Conservation (phyloP, 2,113 vertebrate genomes). For the Poecile atricapillus region DNA sequence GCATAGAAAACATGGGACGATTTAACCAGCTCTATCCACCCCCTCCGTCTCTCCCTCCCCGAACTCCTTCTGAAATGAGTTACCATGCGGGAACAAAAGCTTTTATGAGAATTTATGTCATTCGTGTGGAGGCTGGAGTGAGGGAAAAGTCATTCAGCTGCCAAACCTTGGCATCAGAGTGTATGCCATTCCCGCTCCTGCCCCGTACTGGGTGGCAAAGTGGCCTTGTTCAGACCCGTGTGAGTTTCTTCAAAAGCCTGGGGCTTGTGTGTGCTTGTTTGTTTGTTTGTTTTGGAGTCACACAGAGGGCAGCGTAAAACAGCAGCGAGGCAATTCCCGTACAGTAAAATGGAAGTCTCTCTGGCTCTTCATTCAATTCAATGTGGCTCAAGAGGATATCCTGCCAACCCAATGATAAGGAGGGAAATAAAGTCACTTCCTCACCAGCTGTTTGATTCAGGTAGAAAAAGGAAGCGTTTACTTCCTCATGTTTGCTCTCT, state of each 20-base stretch:
- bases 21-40: neutral
- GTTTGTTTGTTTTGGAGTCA: conserved; percentile 54
- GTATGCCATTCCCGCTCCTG: neutral
- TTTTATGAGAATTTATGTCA: neutral
- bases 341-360: conserved; percentile 58
- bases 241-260: conserved; percentile 35
- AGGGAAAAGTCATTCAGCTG: neutral
- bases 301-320: conserved; percentile 19
- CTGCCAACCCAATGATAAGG: conserved; percentile 74
- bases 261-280: conserved; percentile 12
- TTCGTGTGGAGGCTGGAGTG: neutral
- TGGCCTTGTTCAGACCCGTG: neutral
- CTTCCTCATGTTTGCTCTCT: conserved; percentile 72
- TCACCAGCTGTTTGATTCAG: conserved; percentile 79
- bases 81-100: neutral
- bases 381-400: conserved; percentile 79
- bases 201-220: neutral
- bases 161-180: neutral
- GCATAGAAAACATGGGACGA: conserved; percentile 11
- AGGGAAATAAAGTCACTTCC: conserved; percentile 85
- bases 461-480: conserved; percentile 75
- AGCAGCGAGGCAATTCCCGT: conserved; percentile 12
- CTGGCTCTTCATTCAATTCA: conserved; percentile 73
- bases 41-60: neutral
- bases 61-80: conserved; percentile 5